Percentiles rank a stretch among this genome's conserved stretches.
Conservation (phyloP, 1,140 invertebrate species). For the Gyrodactylus salaris region DNA sequence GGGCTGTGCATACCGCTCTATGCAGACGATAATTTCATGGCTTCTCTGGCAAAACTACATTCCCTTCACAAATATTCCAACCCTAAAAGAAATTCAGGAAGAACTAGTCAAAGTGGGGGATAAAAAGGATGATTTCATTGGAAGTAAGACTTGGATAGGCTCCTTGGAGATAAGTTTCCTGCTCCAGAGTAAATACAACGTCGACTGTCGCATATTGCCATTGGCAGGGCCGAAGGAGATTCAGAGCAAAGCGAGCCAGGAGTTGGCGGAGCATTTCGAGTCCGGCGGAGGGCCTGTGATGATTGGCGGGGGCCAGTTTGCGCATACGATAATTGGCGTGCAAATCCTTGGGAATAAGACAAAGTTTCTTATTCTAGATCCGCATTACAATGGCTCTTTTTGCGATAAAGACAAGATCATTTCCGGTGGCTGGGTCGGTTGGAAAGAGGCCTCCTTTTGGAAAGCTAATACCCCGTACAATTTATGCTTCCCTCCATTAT, state of each 20-base stretch:
- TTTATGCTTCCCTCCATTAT: slow-evolving; percentile 2
- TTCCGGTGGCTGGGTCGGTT: neutral
- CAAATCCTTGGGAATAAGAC: slow-evolving; percentile 39
- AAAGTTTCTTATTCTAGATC: slow-evolving; percentile 71
- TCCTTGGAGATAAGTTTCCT: slow-evolving; percentile 72
- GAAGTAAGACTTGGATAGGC: slow-evolving; percentile 77
- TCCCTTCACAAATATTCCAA: slow-evolving; percentile 32
- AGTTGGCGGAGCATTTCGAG: slow-evolving; percentile 55
- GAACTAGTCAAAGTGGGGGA: slow-evolving; percentile 67
- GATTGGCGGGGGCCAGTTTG: slow-evolving; percentile 85
- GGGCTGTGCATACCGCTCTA: slow-evolving; percentile 90
- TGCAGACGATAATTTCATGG: slow-evolving; percentile 89
- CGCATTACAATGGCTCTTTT: slow-evolving; percentile 31
- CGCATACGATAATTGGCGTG: slow-evolving; percentile 81
- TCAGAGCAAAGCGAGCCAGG: slow-evolving; percentile 31
- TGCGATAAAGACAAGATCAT: neutral
- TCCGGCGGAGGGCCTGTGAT: slow-evolving; percentile 75
- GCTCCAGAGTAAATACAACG: slow-evolving; percentile 32
- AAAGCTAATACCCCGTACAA: slow-evolving; percentile 4
- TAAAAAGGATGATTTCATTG: slow-evolving; percentile 50
- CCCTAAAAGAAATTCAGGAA: slow-evolving; percentile 51
- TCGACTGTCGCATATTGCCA: slow-evolving; percentile 44
- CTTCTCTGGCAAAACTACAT: slow-evolving; percentile 62
- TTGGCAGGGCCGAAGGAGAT: slow-evolving; percentile 52
- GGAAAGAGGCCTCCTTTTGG: slow-evolving; percentile 5